Evolutionary conservation across 1,140 invertebrate genomes (phyloP).

Genomic region (Notospermus geniculatus): DNA sequence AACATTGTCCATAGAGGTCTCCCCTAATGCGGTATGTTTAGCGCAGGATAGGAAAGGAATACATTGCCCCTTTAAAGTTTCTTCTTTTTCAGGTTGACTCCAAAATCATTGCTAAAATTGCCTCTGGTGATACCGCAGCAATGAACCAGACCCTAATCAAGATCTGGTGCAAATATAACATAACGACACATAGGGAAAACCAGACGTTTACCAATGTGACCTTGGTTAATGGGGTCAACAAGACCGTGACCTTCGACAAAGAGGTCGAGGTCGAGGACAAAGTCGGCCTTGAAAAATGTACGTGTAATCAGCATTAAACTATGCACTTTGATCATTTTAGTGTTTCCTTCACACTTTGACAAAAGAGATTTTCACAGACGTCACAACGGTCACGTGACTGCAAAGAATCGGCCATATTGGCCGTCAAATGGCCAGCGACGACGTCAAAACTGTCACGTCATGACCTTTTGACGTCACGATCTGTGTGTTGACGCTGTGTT

Average conservation of each 20-base stretch:
- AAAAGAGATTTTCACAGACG: neutral
- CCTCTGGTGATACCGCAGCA: conserved; percentile 32
- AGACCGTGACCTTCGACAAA: conserved; percentile 3
- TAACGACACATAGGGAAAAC: conserved; percentile 15
- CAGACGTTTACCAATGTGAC: conserved; percentile 22
- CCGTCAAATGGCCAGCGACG: too few species aligned
- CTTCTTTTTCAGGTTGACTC: conserved; percentile 59
- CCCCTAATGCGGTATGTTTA: too few species aligned
- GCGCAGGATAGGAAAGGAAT: too few species aligned
- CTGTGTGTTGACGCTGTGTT: too few species aligned
- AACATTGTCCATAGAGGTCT: too few species aligned
- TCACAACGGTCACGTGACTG: too few species aligned
- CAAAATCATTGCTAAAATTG: conserved; percentile 51
- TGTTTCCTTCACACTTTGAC: neutral
- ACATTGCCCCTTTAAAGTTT: too few species aligned
- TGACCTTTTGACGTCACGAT: too few species aligned
- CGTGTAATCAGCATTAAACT: conserved; percentile 9
- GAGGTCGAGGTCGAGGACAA: conserved; percentile 8
- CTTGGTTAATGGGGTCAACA: conserved; percentile 2
- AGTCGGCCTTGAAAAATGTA: conserved; percentile 17
- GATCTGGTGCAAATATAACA: conserved; percentile 32
- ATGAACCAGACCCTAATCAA: conserved; percentile 34
- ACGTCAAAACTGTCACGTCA: too few species aligned
- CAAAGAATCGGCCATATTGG: too few species aligned
- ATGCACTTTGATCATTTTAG: neutral